Conservation (phyloP, 2,888 invertebrate genomes). For the Euclidia mi region DNA sequence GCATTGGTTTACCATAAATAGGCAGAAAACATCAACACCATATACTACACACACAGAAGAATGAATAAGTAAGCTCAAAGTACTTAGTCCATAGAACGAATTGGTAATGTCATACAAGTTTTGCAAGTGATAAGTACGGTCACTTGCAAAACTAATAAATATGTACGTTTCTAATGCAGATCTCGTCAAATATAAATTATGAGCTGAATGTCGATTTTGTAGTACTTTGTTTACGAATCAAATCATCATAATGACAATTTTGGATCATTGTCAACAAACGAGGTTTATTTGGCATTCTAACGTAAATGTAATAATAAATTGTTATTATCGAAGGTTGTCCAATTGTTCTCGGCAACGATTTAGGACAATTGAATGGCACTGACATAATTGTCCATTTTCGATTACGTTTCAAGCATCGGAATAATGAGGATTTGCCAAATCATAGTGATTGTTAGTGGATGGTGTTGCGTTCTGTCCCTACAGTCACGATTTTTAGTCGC, state of each 20-base stretch:
- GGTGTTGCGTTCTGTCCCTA: conserved; percentile 67
- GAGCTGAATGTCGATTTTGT: not conserved
- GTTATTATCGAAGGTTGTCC: conserved; percentile 63
- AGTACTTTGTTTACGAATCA: conserved; percentile 6
- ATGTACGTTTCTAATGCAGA: conserved; percentile 34
- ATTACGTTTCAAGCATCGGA: conserved; percentile 71
- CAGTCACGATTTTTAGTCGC: conserved; percentile 76
- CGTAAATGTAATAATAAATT: conserved; percentile 33
- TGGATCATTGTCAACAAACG: conserved; percentile 1
- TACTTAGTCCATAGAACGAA: conserved; percentile 38
- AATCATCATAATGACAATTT: not conserved
- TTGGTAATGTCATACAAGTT: conserved; percentile 46
- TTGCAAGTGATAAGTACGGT: conserved; percentile 26
- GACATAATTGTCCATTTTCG: conserved; percentile 78
- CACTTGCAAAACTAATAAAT: conserved; percentile 35
- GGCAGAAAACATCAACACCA: conserved; percentile 42
- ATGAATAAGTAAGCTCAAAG: conserved; percentile 28
- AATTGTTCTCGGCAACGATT: conserved; percentile 72
- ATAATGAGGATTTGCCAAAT: conserved; percentile 80
- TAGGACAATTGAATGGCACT: conserved; percentile 79
- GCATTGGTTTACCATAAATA: conserved; percentile 44
- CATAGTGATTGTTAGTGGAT: conserved; percentile 67
- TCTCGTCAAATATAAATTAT: conserved; percentile 32
- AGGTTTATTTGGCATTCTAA: conserved; percentile 18
- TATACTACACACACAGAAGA: conserved; percentile 29